phyloP scores from a whole-genome alignment of 1,140 invertebrate genomes.

The Polypedilum pembai region DNA sequence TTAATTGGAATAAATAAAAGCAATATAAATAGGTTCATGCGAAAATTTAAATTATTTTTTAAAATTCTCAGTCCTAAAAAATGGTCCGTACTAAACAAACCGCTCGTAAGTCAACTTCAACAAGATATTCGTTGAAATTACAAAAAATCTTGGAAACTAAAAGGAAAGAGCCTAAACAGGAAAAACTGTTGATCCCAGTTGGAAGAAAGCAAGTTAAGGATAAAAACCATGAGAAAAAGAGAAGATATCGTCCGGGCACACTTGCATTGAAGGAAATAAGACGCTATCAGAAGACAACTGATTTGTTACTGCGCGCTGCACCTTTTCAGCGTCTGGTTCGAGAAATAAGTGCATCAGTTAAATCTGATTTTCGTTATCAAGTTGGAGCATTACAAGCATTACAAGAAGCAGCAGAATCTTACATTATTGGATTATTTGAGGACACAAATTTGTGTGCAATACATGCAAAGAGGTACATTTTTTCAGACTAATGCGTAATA shows the following conservation, averaged over 20 bases:
- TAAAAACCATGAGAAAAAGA: slow-evolving; percentile 44
- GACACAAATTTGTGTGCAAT: slow-evolving; percentile 19
- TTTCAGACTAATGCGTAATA: slow-evolving; percentile 42
- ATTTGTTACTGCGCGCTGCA: slow-evolving; percentile 74
- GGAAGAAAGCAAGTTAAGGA: not conserved
- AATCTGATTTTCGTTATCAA: slow-evolving; percentile 73
- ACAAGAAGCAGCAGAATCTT: slow-evolving; percentile 7
- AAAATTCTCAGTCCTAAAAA: slow-evolving; percentile 34
- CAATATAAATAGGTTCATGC: no score
- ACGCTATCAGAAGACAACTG: slow-evolving; percentile 68
- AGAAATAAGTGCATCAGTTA: slow-evolving; percentile 77
- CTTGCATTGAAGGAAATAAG: slow-evolving; percentile 74
- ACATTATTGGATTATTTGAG: slow-evolving; percentile 20
- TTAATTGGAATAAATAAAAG: no score
- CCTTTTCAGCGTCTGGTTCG: slow-evolving; percentile 76
- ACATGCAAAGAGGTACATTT: not conserved
- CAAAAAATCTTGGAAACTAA: slow-evolving; percentile 64
- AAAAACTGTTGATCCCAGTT: slow-evolving; percentile 37
- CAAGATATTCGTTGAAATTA: slow-evolving; percentile 38
- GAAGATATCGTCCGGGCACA: slow-evolving; percentile 56
- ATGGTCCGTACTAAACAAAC: slow-evolving; percentile 80
- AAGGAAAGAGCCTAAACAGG: slow-evolving; percentile 55
- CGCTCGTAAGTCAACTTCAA: slow-evolving; percentile 63
- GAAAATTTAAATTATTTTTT: no score
- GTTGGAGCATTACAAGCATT: slow-evolving; percentile 58